phyloP scores from a whole-genome alignment of 1,140 invertebrate genomes.

The Vanessa tameamea region DNA sequence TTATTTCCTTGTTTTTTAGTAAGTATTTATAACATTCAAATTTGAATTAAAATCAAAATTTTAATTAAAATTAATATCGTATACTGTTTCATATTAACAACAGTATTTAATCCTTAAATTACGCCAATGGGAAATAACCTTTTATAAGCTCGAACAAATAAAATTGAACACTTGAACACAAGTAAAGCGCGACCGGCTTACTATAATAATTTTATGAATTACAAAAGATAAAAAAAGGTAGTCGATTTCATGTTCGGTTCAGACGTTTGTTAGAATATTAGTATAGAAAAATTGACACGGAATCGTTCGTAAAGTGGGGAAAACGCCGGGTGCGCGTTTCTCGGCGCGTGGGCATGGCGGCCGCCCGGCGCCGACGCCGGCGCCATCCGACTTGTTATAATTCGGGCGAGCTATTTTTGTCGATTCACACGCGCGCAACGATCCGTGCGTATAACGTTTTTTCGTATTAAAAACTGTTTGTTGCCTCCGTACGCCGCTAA shows the following conservation, averaged over 20 bases:
- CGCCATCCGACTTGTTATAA: constrained; percentile 73
- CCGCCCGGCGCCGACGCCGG: constrained; percentile 68
- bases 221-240: neutral
- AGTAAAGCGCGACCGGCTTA: too few species aligned
- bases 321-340: constrained; percentile 30
- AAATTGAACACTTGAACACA: too few species aligned
- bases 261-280: neutral
- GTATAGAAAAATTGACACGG: constrained; percentile 11
- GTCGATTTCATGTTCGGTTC: neutral
- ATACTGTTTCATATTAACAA: neutral
- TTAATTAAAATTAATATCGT: constrained; percentile 3
- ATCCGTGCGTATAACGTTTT: constrained; percentile 42
- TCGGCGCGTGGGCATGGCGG: constrained; percentile 58
- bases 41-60: too few species aligned
- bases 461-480: constrained; percentile 25
- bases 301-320: constrained; percentile 19
- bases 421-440: constrained; percentile 65
- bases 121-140: neutral
- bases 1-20: constrained; percentile 37
- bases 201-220: neutral
- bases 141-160: neutral
- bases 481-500: constrained; percentile 37
- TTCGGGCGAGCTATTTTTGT: constrained; percentile 75
- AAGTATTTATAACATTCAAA: neutral
- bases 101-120: neutral